Conservation (phyloP, 2,797 vertebrate species). For the Anolis apletophallus region DNA sequence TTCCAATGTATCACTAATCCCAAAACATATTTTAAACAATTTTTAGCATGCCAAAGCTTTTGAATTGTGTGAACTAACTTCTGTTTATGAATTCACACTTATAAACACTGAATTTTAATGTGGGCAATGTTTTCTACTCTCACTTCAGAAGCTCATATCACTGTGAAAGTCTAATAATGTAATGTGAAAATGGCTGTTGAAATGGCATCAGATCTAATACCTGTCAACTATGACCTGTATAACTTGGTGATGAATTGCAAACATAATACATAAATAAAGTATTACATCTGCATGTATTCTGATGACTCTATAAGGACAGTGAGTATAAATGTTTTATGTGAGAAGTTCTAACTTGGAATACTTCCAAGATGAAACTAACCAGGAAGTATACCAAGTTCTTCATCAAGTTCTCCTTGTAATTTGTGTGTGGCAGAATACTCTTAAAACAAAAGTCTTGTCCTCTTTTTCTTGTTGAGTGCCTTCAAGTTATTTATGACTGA, state of each 20-base stretch:
- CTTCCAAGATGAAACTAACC: slow-evolving; percentile 45
- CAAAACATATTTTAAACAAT: slow-evolving; percentile 26
- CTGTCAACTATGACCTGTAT: neutral
- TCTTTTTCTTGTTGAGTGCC: slow-evolving; percentile 5
- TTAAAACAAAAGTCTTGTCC: slow-evolving; percentile 22
- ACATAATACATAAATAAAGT: neutral
- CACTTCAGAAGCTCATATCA: slow-evolving; percentile 27
- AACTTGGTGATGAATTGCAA: slow-evolving; percentile 35
- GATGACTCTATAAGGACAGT: slow-evolving; percentile 32
- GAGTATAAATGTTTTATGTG: slow-evolving; percentile 16
- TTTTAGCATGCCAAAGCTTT: slow-evolving; percentile 50
- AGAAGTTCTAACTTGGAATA: slow-evolving; percentile 32
- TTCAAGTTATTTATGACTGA: too few relatives aligned
- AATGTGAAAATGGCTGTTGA: slow-evolving; percentile 49
- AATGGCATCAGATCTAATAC: slow-evolving; percentile 46
- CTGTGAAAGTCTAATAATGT: neutral
- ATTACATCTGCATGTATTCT: slow-evolving; percentile 22
- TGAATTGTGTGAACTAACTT: slow-evolving; percentile 51
- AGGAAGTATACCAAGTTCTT: slow-evolving; percentile 10
- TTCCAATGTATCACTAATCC: slow-evolving; percentile 43
- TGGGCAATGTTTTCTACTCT: slow-evolving; percentile 35
- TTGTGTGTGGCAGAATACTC: neutral
- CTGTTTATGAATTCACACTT: slow-evolving; percentile 43
- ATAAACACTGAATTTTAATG: slow-evolving; percentile 31
- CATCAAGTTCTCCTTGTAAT: neutral